Evolutionary conservation across 2,888 invertebrate species (phyloP).

Genomic region (Pachydiplax longipennis): DNA sequence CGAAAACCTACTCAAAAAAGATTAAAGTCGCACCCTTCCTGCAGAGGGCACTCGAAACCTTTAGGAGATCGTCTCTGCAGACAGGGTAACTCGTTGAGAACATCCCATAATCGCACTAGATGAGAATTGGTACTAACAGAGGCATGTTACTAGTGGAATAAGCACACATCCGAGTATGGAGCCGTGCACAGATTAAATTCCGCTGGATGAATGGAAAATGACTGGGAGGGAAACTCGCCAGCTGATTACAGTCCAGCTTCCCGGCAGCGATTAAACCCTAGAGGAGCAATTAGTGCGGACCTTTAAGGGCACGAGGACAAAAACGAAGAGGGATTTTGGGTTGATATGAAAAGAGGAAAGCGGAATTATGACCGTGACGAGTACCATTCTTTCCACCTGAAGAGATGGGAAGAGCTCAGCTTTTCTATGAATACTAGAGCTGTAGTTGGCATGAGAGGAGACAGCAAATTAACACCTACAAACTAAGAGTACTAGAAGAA

Average conservation of each 20-base stretch:
- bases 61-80: not conserved
- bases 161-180: not conserved
- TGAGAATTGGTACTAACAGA: not conserved
- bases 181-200: not conserved
- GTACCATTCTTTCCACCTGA: no score
- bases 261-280: not conserved
- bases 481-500: no score
- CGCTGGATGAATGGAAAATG: not conserved
- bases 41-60: not conserved
- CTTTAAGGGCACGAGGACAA: not conserved
- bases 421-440: no score
- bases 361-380: no score
- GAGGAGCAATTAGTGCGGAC: not conserved
- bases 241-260: not conserved
- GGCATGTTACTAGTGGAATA: not conserved
- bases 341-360: not conserved
- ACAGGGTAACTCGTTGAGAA: not conserved
- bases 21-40: not conserved
- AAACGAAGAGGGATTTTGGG: not conserved
- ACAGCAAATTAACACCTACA: no score
- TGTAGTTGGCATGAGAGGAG: no score
- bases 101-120: not conserved
- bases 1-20: not conserved
- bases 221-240: not conserved
- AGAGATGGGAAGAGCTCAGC: no score